Conservation (phyloP, 2,888 invertebrate genomes). For the Ganaspis brasiliensis region DNA sequence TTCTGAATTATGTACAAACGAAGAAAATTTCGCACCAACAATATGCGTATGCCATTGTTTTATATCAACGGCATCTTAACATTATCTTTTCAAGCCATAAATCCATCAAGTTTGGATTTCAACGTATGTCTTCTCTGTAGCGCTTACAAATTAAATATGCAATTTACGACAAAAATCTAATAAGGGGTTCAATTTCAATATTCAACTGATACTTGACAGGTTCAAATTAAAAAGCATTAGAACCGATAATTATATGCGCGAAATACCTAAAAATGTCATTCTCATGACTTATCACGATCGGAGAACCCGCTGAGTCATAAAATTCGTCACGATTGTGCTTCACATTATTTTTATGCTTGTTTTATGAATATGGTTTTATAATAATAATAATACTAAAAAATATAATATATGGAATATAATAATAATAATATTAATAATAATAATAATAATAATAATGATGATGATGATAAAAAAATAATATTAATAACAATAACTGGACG, state of each 20-base stretch:
- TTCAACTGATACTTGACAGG: slow-evolving; percentile 21
- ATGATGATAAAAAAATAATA: too few species aligned
- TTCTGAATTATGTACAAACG: slow-evolving; percentile 58
- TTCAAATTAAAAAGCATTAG: slow-evolving; percentile 42
- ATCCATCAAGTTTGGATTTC: slow-evolving; percentile 52
- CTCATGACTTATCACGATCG: slow-evolving; percentile 61
- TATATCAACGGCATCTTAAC: slow-evolving; percentile 38
- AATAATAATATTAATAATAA: too few species aligned
- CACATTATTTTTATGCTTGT: too few species aligned
- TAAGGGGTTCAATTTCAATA: slow-evolving; percentile 48
- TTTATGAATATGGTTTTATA: too few species aligned
- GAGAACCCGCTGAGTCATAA: slow-evolving; percentile 46
- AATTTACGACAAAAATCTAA: neutral
- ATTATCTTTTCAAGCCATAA: slow-evolving; percentile 54
- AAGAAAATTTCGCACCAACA: slow-evolving; percentile 50
- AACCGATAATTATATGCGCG: neutral
- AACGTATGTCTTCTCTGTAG: slow-evolving; percentile 55
- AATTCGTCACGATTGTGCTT: slow-evolving; percentile 49
- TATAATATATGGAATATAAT: too few species aligned
- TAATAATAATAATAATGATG: too few species aligned
- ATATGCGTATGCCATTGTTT: slow-evolving; percentile 51
- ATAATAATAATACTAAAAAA: too few species aligned
- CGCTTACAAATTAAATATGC: slow-evolving; percentile 6
- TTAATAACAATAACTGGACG: too few species aligned
- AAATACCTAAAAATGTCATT: slow-evolving; percentile 48